Percentiles rank a stretch among this genome's conserved stretches.
phyloP scores from a whole-genome alignment of 2,797 vertebrate species.

The Sarcophilus harrisii region DNA sequence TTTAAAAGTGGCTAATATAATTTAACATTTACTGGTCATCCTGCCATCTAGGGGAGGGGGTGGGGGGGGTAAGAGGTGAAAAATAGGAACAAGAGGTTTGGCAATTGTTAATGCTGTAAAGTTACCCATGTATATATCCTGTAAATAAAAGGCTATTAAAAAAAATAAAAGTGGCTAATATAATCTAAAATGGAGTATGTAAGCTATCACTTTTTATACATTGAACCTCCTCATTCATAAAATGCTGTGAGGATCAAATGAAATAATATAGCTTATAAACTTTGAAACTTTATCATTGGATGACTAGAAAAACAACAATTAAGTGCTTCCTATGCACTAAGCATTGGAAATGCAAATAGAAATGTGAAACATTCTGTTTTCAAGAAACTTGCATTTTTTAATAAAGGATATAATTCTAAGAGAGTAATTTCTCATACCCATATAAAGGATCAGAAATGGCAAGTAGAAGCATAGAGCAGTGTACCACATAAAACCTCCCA shows the following conservation, averaged over 20 bases:
- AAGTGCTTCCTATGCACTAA: neutral
- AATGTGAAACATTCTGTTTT: neutral
- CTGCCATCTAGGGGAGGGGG: too few relatives aligned
- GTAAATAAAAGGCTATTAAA: too few relatives aligned
- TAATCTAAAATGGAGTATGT: conserved; percentile 29
- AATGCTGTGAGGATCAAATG: neutral
- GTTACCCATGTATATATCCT: too few relatives aligned
- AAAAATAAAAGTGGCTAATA: neutral
- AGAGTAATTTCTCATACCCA: neutral
- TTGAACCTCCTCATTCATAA: neutral
- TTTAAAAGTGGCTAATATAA: neutral
- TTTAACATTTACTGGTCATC: too few relatives aligned
- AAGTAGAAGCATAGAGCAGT: neutral
- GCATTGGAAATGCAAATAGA: neutral
- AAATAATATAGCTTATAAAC: neutral
- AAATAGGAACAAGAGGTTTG: too few relatives aligned
- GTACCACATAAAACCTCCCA: neutral
- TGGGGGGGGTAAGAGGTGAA: too few relatives aligned
- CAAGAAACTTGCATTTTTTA: neutral
- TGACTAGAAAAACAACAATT: neutral
- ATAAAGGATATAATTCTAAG: neutral
- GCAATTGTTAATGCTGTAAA: too few relatives aligned
- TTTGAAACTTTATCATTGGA: neutral
- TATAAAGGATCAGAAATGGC: neutral
- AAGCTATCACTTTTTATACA: conserved; percentile 7